A percentile compares a stretch with the other conserved stretches of the same genome.
Conservation (phyloP, 2,797 vertebrate genomes). For the Tenualosa ilisha region DNA sequence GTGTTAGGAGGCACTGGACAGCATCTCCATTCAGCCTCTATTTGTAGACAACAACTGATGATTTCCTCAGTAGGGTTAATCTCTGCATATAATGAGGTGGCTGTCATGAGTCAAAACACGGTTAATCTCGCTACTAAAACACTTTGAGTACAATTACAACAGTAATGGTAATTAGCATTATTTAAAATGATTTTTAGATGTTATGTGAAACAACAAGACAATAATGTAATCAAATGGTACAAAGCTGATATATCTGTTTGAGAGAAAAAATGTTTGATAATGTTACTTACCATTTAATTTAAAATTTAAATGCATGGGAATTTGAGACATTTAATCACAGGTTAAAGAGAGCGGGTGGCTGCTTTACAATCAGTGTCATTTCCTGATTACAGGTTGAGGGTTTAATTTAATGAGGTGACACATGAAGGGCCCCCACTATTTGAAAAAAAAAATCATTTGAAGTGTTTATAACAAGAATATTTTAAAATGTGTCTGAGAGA, state of each 20-base stretch:
- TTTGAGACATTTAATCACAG: neutral
- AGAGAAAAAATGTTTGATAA: neutral
- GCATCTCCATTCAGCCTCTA: neutral
- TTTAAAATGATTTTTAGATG: neutral
- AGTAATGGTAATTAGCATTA: neutral
- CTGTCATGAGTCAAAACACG: neutral
- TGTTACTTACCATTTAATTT: neutral
- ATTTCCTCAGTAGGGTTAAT: neutral
- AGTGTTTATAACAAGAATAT: neutral
- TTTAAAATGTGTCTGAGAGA: neutral
- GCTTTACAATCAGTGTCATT: constrained; percentile 1
- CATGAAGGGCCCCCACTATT: neutral
- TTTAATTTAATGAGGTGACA: neutral
- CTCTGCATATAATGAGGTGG: neutral
- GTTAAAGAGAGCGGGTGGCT: neutral
- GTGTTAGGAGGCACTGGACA: no score
- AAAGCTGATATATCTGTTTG: neutral
- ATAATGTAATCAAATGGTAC: neutral
- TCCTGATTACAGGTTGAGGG: neutral
- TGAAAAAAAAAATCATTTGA: neutral
- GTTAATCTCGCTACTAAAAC: neutral
- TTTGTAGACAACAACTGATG: neutral
- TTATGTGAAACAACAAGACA: neutral
- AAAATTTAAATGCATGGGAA: neutral
- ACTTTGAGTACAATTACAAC: no score